Evolutionary conservation across 2,113 vertebrate genomes (phyloP).

Genomic region (Oreochromis aureus): DNA sequence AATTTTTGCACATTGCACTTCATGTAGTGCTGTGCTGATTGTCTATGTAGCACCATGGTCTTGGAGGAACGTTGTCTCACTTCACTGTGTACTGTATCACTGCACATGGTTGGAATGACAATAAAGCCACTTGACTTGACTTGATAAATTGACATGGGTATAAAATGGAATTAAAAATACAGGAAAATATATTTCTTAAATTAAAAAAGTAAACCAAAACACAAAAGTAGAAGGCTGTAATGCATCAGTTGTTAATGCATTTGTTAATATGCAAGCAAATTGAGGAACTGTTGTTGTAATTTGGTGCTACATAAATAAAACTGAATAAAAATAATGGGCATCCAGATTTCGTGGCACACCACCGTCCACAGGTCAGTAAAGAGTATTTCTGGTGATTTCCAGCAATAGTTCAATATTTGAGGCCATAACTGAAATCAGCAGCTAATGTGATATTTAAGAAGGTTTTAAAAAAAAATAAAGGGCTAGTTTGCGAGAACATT

Average conservation of each 20-base stretch:
- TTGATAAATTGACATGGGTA: not conserved
- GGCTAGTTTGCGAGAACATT: accelerated
- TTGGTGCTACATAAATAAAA: not conserved
- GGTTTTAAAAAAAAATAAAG: not conserved
- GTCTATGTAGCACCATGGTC: accelerated
- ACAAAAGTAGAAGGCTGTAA: not conserved
- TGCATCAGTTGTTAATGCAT: not conserved
- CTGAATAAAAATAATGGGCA: not conserved
- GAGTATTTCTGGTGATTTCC: not conserved
- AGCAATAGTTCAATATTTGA: not conserved
- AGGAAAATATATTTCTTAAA: not conserved
- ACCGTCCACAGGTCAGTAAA: not conserved
- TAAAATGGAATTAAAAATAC: not conserved
- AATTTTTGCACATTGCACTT: not conserved
- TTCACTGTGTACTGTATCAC: not conserved
- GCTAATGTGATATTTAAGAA: not conserved
- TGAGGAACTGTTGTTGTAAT: not conserved
- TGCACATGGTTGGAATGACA: no score
- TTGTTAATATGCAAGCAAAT: not conserved
- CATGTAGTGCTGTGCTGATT: not conserved
- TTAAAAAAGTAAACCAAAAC: not conserved
- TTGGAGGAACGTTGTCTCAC: not conserved
- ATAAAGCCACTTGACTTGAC: no score
- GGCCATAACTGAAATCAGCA: not conserved
- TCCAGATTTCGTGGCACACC: not conserved